These are phyloP conservation scores for Brachyptera risi DNA, from an alignment of 2,888 invertebrate species.

Conservation along the genomic window DNA sequence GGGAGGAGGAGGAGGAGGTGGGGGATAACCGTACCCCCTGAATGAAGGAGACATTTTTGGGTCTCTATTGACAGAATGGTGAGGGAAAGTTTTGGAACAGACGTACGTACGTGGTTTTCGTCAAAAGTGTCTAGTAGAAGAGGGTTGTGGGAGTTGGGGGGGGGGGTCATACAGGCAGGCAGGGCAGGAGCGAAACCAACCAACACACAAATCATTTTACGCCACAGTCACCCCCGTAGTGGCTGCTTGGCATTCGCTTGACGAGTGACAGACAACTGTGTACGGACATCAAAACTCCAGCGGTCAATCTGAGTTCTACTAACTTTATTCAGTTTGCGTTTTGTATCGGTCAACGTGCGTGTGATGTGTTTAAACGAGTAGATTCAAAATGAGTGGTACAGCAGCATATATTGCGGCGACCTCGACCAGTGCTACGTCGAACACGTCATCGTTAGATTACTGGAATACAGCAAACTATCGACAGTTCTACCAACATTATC, in stretches of 20 bases:
- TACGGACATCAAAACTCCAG: no score
- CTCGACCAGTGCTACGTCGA: neutral
- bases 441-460: neutral
- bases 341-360: no score
- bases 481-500: neutral
- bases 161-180: no score
- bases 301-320: no score
- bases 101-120: slow-evolving; percentile 5
- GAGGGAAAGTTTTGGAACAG: slow-evolving; percentile 8
- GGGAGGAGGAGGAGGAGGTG: neutral
- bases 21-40: neutral
- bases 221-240: slow-evolving; percentile 1
- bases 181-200: neutral
- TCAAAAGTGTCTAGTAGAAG: slow-evolving; percentile 12
- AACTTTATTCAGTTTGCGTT: no score
- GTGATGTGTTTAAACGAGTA: no score
- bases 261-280: no score
- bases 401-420: neutral
- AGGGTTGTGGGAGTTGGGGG: no score
- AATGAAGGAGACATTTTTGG: slow-evolving; percentile 16
- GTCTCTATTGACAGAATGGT: slow-evolving; percentile 14
- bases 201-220: slow-evolving; percentile 29
- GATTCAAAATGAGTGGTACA: neutral
- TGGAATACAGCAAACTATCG: neutral
- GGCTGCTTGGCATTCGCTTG: neutral